phyloP scores from a whole-genome alignment of 2,113 vertebrate genomes.

The Chroicocephalus ridibundus region DNA sequence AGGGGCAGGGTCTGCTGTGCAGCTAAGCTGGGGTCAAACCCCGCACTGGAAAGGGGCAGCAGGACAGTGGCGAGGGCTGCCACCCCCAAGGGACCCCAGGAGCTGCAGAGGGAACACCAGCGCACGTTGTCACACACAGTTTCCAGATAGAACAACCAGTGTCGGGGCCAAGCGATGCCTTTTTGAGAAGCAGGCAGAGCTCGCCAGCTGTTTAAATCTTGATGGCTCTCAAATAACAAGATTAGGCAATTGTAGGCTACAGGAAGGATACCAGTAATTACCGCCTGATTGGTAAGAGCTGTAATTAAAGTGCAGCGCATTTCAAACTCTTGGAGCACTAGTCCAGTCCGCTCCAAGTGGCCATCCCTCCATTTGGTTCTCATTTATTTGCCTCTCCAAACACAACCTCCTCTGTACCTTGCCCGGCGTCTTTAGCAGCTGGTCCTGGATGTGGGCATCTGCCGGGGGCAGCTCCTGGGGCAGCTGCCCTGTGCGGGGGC shows the following conservation, averaged over 20 bases:
- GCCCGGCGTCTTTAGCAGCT: not conserved
- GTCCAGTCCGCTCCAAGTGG: not conserved
- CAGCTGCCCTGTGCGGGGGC: not conserved
- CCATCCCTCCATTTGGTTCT: constrained; percentile 66
- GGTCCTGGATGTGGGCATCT: not conserved
- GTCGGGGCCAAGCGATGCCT: not conserved
- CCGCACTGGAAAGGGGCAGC: not conserved
- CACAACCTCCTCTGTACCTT: not conserved
- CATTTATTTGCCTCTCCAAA: constrained; percentile 9
- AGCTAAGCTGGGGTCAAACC: not conserved
- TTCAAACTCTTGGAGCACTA: not conserved
- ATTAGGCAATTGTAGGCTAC: constrained; percentile 81
- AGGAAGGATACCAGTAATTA: constrained; percentile 87
- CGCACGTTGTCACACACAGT: not conserved
- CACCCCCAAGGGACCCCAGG: not conserved
- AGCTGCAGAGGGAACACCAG: not conserved
- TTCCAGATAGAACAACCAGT: not conserved
- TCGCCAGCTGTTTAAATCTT: constrained; percentile 81
- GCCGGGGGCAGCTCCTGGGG: not conserved
- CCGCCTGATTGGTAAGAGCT: constrained; percentile 82
- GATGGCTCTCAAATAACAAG: constrained; percentile 80
- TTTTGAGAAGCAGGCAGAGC: constrained; percentile 57
- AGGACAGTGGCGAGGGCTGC: fast-evolving
- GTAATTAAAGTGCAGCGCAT: constrained; percentile 78
- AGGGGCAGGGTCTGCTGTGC: not conserved